Evolutionary conservation across 2,888 invertebrate genomes (phyloP), one percentile per base, ranked within the genome.

Genomic region (Bembecia ichneumoniformis): DNA sequence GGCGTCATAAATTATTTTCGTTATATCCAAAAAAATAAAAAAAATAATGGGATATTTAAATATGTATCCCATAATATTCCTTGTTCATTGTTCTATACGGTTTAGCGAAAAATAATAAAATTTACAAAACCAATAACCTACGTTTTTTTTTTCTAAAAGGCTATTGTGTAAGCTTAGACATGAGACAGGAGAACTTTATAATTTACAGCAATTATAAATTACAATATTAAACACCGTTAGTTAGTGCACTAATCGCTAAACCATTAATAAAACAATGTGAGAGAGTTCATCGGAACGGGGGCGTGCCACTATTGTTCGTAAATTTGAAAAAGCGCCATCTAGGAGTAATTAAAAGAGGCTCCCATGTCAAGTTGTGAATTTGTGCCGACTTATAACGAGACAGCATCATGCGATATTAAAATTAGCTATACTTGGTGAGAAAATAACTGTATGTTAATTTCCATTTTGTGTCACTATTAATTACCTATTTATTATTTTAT

Each of bases 251-350:
- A 40, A 40, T 40, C 40, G 11, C 13, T 40, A 13, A 13, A 28
- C 28, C 7, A 28, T 28, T 28, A 28, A 28, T 28, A 28, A 28
- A 28, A 15, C 64, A 60, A 67, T 66, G 67, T 72, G 67, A 54
- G 68, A 73, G 65, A 64, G 57, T 56, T 58, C 51, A 51, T 40
- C 13, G 14, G 11, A 40, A 40, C 40, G 66, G 63, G 64, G 71
- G 68, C 70, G 72, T 55, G 65, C 28, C 43, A 53, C 58, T 58
- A 62, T 68, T 68, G 68, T 66, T 40, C 5, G 28, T 9, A 15
- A 15, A 47, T n/a, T 35, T 34, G 47, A 14, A 35, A 35, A 13
- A 44, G 17, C 44, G 44, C 44, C 44, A 44, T 15, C 44, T 44
- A 44, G 44, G 14, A 15, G 15, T 15, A 44, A 14, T 14, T 44